Percentiles rank a stretch among this genome's conserved stretches.
Evolutionary conservation across 1,140 invertebrate species (phyloP).

Genomic region (Mamestra configurata): DNA sequence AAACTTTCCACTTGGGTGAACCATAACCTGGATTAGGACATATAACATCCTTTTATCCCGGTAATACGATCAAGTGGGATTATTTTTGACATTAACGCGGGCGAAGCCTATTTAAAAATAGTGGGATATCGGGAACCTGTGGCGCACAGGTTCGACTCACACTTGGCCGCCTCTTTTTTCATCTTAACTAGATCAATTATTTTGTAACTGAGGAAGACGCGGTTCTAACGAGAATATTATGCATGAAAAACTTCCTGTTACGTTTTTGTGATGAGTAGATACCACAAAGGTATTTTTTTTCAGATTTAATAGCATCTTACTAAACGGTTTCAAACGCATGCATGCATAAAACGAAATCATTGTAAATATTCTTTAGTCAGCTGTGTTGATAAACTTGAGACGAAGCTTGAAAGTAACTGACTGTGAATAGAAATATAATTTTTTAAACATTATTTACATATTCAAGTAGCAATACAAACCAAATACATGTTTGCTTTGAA

Average conservation of each 20-base stretch:
- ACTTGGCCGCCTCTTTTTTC: not conserved
- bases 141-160: too few relatives aligned
- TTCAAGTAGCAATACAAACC: too few relatives aligned
- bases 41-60: too few relatives aligned
- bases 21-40: too few relatives aligned
- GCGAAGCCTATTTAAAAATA: too few relatives aligned
- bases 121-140: too few relatives aligned
- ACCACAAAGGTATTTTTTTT: not conserved
- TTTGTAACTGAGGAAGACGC: constrained; percentile 1
- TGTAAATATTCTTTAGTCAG: not conserved
- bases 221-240: constrained; percentile 31
- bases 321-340: not conserved
- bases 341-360: not conserved
- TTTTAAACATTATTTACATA: too few relatives aligned
- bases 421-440: not conserved
- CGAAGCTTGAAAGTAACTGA: not conserved
- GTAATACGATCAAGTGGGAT: too few relatives aligned
- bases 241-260: constrained; percentile 37
- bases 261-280: not conserved
- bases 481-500: too few relatives aligned
- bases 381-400: not conserved
- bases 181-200: constrained; percentile 3
- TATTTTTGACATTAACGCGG: too few relatives aligned
- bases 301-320: not conserved
- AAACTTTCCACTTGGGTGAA: too few relatives aligned